A percentile compares a stretch with the other conserved stretches of the same genome.
Conservation (phyloP, 2,797 vertebrate species). For the Anguilla megastoma region DNA sequence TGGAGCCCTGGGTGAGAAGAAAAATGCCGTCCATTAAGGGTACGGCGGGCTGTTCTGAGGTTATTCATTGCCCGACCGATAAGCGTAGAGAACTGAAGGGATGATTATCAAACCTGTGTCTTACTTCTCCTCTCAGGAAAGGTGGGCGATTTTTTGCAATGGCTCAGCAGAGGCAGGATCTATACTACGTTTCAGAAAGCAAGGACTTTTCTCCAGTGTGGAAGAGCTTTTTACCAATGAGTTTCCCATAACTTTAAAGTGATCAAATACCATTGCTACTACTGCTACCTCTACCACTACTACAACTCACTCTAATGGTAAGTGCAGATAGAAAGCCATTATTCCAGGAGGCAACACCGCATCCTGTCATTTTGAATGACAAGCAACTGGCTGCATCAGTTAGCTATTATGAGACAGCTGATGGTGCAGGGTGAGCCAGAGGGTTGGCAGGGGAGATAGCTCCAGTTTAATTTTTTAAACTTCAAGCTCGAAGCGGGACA, state of each 20-base stretch:
- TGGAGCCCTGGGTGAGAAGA: conserved; percentile 25
- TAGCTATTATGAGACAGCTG: no score
- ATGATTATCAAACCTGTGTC: conserved; percentile 30
- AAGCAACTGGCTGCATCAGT: no score
- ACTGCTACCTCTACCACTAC: conserved; percentile 24
- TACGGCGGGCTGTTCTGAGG: conserved; percentile 27
- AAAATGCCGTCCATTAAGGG: conserved; percentile 33
- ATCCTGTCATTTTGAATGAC: neutral
- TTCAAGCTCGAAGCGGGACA: no score
- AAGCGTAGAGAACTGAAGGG: conserved; percentile 23
- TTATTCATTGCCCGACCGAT: conserved; percentile 35
- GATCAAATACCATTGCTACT: conserved; percentile 4
- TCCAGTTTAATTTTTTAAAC: no score
- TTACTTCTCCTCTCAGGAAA: conserved; percentile 23
- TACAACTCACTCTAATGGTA: neutral
- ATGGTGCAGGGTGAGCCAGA: no score
- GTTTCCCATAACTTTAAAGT: neutral
- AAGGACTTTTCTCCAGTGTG: conserved; percentile 16
- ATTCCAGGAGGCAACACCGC: no score
- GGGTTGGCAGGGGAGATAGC: no score
- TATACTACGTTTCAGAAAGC: conserved; percentile 32
- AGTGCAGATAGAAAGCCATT: no score
- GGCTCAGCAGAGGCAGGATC: conserved; percentile 31
- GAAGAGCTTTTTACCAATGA: neutral
- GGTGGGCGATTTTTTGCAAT: conserved; percentile 14